Conservation (phyloP, 1,140 invertebrate species). For the Drosophila pallidifrons region DNA sequence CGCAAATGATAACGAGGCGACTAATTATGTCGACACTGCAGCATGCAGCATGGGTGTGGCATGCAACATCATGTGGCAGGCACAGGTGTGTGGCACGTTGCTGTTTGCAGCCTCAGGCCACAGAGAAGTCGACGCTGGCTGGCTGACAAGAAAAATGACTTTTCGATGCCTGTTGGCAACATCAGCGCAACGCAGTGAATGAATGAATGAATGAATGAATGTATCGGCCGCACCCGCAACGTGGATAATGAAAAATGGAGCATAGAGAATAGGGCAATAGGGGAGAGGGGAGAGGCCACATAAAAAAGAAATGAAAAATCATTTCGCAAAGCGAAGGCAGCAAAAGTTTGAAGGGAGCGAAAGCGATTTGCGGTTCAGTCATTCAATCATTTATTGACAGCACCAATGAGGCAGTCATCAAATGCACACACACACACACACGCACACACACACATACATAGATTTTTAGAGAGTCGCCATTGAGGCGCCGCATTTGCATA, state of each 20-base stretch:
- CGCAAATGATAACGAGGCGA: slow-evolving; percentile 31
- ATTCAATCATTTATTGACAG: slow-evolving; percentile 63
- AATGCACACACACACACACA: slow-evolving; percentile 10
- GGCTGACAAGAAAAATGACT: slow-evolving; percentile 70
- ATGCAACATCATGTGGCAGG: background rate
- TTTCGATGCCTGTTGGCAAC: slow-evolving; percentile 20
- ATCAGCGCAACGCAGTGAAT: slow-evolving; percentile 1
- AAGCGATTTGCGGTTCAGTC: slow-evolving; percentile 22
- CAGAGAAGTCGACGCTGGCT: background rate
- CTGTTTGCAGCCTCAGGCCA: background rate
- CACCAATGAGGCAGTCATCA: slow-evolving; percentile 43
- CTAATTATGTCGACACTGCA: slow-evolving; percentile 17
- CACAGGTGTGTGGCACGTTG: background rate
- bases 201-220: slow-evolving; percentile 55
- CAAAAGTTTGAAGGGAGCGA: background rate
- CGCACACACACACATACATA: background rate
- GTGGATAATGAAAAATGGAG: background rate
- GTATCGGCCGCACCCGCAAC: slow-evolving; percentile 24
- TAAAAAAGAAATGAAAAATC: slow-evolving; percentile 55
- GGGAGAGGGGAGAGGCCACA: too few relatives aligned
- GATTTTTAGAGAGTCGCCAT: background rate
- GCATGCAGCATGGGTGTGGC: background rate
- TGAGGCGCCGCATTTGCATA: slow-evolving; percentile 11
- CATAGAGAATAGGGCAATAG: background rate
- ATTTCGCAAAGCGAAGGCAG: slow-evolving; percentile 46